These are phyloP conservation scores for Dendroctonus valens DNA, from an alignment of 1,140 invertebrate species.

Conservation along the genomic window DNA sequence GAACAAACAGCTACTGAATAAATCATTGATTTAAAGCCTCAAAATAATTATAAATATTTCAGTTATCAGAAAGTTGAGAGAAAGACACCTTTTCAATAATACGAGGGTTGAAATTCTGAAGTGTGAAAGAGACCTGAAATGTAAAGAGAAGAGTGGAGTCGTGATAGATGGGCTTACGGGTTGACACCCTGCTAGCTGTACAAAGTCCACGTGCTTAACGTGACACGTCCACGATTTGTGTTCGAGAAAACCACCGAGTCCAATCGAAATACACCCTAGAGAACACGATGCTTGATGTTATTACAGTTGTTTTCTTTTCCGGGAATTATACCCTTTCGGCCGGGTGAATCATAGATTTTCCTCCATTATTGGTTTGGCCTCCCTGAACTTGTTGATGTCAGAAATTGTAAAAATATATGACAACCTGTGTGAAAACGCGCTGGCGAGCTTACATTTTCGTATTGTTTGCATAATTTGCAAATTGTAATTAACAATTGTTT, in stretches of 20 bases:
- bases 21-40: too few relatives aligned
- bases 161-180: slow-evolving; percentile 42
- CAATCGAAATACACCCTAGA: slow-evolving; percentile 42
- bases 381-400: slow-evolving; percentile 3
- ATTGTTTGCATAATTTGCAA: too few relatives aligned
- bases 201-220: slow-evolving; percentile 41
- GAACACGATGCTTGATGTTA: slow-evolving; percentile 44
- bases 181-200: slow-evolving; percentile 37
- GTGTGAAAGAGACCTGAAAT: background rate
- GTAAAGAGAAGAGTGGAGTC: slow-evolving; percentile 27
- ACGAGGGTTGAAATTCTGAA: too few relatives aligned
- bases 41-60: too few relatives aligned
- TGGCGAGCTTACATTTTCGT: too few relatives aligned
- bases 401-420: background rate
- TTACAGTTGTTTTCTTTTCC: slow-evolving; percentile 46
- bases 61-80: too few relatives aligned
- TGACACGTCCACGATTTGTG: slow-evolving; percentile 47
- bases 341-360: slow-evolving; percentile 22
- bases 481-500: too few relatives aligned
- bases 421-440: too few relatives aligned
- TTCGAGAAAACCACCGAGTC: slow-evolving; percentile 39
- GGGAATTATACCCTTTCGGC: slow-evolving; percentile 35
- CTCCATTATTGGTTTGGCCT: slow-evolving; percentile 3
- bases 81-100: too few relatives aligned
- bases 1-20: too few relatives aligned